Percentiles rank a stretch among this genome's conserved stretches.
Evolutionary conservation across 2,888 invertebrate genomes (phyloP).

Genomic region (Tachina grossa): DNA sequence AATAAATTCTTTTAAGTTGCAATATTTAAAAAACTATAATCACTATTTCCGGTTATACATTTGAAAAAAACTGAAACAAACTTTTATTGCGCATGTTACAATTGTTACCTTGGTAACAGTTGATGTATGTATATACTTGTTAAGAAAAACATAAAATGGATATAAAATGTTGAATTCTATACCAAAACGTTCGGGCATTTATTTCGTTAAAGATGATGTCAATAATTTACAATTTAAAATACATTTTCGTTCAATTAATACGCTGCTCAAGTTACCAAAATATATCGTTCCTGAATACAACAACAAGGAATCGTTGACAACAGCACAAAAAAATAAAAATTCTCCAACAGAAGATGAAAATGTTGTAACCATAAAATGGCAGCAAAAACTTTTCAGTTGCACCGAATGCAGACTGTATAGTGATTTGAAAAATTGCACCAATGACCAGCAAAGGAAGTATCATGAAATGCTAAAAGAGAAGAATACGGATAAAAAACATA

Average conservation of each 20-base stretch:
- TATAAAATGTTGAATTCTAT: slow-evolving; percentile 73
- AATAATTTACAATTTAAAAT: slow-evolving; percentile 76
- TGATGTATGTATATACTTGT: slow-evolving; percentile 4
- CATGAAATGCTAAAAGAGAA: slow-evolving; percentile 81
- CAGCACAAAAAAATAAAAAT: neutral
- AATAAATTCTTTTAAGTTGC: too few species aligned
- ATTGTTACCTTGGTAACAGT: slow-evolving; percentile 42
- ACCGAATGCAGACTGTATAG: slow-evolving; percentile 85
- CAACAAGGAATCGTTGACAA: neutral
- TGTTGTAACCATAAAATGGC: slow-evolving; percentile 85
- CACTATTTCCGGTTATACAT: neutral
- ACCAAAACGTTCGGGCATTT: slow-evolving; percentile 79
- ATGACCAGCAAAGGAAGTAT: slow-evolving; percentile 85
- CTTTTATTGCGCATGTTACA: neutral
- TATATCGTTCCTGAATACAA: slow-evolving; percentile 74
- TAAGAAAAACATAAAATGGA: neutral
- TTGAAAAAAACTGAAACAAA: too few species aligned
- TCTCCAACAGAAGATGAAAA: slow-evolving; percentile 65
- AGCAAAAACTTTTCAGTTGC: slow-evolving; percentile 87
- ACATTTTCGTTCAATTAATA: slow-evolving; percentile 77
- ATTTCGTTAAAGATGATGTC: slow-evolving; percentile 78
- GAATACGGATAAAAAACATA: slow-evolving; percentile 35
- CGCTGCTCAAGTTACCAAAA: slow-evolving; percentile 80
- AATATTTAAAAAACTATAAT: too few species aligned
- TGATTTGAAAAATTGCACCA: slow-evolving; percentile 86